phyloP scores from a whole-genome alignment of 1,140 invertebrate genomes.

The Heliothis virescens region DNA sequence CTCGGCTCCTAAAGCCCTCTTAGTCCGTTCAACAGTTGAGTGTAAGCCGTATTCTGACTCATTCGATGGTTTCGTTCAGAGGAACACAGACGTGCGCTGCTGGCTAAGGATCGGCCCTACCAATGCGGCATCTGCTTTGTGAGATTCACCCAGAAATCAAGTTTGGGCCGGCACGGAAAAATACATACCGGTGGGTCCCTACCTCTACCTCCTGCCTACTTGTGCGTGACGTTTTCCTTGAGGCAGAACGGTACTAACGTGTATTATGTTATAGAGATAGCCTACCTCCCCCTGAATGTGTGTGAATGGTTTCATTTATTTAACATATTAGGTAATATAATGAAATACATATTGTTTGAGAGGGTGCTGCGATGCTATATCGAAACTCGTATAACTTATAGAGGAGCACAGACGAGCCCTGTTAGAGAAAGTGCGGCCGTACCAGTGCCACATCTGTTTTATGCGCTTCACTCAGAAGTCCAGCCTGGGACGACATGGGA shows the following conservation, averaged over 20 bases:
- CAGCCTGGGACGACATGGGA: conserved; percentile 87
- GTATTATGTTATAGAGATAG: conserved; percentile 53
- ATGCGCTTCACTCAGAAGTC: conserved; percentile 88
- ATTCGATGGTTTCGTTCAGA: conserved; percentile 72
- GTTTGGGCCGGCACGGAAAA: conserved; percentile 80
- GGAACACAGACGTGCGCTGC: conserved; percentile 78
- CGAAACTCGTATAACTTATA: conserved; percentile 85
- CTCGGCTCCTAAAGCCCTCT: conserved; percentile 52
- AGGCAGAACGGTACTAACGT: conserved; percentile 75
- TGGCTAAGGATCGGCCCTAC: conserved; percentile 87
- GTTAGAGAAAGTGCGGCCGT: conserved; percentile 89
- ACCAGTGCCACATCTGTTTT: conserved; percentile 88
- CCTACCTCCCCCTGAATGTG: conserved; percentile 81
- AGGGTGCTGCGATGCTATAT: conserved; percentile 81
- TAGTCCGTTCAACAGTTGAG: conserved; percentile 43
- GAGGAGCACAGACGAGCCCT: conserved; percentile 87
- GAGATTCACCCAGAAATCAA: conserved; percentile 84
- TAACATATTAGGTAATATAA: conserved; percentile 64
- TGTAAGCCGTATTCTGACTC: conserved; percentile 59
- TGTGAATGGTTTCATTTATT: conserved; percentile 70
- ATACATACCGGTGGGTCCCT: conserved; percentile 78
- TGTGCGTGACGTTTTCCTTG: conserved; percentile 69
- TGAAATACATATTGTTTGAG: conserved; percentile 70
- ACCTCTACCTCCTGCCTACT: conserved; percentile 62
- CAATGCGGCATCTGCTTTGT: conserved; percentile 84